Conservation (phyloP, 1,140 invertebrate species). For the Hyphantria cunea region DNA sequence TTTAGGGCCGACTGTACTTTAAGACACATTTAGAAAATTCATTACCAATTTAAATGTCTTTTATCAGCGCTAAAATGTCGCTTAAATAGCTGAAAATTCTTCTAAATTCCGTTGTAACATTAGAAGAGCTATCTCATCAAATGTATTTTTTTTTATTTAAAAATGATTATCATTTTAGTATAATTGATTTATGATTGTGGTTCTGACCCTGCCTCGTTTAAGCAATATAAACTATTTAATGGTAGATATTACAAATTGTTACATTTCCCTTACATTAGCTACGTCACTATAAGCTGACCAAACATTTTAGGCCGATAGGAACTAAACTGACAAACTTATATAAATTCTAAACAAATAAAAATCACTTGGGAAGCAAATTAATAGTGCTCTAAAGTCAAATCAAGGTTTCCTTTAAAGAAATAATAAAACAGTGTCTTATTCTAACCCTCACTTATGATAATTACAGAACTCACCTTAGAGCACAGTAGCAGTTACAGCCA, state of each 20-base stretch:
- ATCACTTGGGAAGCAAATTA: conserved; percentile 38
- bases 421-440: conserved; percentile 33
- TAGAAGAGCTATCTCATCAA: conserved; percentile 66
- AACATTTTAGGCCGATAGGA: conserved; percentile 76
- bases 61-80: no score
- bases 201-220: conserved; percentile 78
- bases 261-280: conserved; percentile 37
- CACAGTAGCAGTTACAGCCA: conserved; percentile 58
- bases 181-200: conserved; percentile 66
- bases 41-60: no score
- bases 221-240: conserved; percentile 69
- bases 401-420: conserved; percentile 31
- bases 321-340: conserved; percentile 63
- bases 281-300: conserved; percentile 56
- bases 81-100: no score
- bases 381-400: conserved; percentile 46
- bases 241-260: conserved; percentile 55
- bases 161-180: conserved; percentile 49
- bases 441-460: conserved; percentile 67
- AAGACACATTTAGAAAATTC: no score
- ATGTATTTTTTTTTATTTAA: conserved; percentile 43
- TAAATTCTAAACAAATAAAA: conserved; percentile 39
- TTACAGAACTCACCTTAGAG: conserved; percentile 64
- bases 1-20: conserved; percentile 10
- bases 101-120: conserved; percentile 20